Evolutionary conservation across 2,797 vertebrate species (phyloP).

Genomic region (Cossypha niveicapilla): DNA sequence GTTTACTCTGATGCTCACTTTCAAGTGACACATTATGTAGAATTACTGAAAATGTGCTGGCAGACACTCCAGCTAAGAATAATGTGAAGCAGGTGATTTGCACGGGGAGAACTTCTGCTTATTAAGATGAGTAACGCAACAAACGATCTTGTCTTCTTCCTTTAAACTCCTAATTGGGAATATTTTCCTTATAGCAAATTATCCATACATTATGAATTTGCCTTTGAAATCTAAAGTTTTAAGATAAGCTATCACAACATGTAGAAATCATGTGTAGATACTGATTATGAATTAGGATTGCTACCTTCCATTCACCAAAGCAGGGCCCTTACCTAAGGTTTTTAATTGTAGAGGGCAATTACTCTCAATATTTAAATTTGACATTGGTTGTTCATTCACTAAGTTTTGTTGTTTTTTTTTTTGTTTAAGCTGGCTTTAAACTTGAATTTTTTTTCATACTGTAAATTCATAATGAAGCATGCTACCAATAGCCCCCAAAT

Average conservation of each 20-base stretch:
- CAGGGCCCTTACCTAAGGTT: not conserved
- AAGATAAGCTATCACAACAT: not conserved
- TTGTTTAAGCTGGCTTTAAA: not conserved
- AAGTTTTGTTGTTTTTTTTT: not conserved
- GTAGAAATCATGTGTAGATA: not conserved
- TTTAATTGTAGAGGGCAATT: not conserved
- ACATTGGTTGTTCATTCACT: not conserved
- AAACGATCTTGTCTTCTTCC: not conserved
- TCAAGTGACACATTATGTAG: not conserved
- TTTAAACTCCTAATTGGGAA: not conserved
- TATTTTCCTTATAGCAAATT: not conserved
- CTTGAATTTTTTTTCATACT: not conserved
- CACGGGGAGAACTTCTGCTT: not conserved
- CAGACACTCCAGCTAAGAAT: not conserved
- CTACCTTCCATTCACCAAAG: not conserved
- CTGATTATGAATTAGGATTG: not conserved
- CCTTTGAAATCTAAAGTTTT: not conserved
- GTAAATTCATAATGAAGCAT: not conserved
- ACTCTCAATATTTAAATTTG: not conserved
- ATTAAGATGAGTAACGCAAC: not conserved
- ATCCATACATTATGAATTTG: not conserved
- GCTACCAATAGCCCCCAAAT: not conserved
- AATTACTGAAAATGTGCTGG: conserved; percentile 1
- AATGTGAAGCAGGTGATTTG: not conserved
- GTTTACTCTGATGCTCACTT: conserved; percentile 25